These are phyloP conservation scores for Henicopernis longicauda DNA, from an alignment of 2,113 vertebrate species.

Conservation along the genomic window DNA sequence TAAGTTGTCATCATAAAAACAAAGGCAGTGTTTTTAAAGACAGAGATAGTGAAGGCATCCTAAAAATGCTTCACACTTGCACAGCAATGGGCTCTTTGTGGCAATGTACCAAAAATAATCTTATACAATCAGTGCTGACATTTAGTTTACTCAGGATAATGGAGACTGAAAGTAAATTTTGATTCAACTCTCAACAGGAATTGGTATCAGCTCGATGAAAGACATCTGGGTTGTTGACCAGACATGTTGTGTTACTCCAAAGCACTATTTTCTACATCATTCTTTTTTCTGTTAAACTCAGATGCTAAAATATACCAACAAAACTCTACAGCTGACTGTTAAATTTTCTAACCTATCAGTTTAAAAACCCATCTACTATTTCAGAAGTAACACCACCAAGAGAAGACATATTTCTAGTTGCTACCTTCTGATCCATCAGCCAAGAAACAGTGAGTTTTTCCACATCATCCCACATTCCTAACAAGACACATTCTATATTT, in stretches of 20 bases:
- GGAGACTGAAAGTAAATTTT: not conserved
- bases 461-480: not conserved
- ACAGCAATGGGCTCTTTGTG: not conserved
- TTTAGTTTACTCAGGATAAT: not conserved
- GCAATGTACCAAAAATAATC: not conserved
- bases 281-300: not conserved
- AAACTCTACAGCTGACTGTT: not conserved
- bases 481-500: not conserved
- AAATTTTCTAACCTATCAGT: not conserved
- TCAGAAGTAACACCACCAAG: not conserved
- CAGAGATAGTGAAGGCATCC: not conserved
- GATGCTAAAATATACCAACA: not conserved
- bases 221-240: not conserved
- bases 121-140: not conserved
- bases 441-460: not conserved
- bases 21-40: not conserved
- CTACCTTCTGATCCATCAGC: not conserved
- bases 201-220: not conserved
- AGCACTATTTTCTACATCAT: not conserved
- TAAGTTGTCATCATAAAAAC: not conserved
- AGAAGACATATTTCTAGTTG: not conserved
- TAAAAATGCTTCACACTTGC: not conserved
- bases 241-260: not conserved
- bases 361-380: not conserved
- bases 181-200: not conserved